Base-by-base conservation (phyloP, 2,888 invertebrate genomes). In the Sipunculus nudus region DNA sequence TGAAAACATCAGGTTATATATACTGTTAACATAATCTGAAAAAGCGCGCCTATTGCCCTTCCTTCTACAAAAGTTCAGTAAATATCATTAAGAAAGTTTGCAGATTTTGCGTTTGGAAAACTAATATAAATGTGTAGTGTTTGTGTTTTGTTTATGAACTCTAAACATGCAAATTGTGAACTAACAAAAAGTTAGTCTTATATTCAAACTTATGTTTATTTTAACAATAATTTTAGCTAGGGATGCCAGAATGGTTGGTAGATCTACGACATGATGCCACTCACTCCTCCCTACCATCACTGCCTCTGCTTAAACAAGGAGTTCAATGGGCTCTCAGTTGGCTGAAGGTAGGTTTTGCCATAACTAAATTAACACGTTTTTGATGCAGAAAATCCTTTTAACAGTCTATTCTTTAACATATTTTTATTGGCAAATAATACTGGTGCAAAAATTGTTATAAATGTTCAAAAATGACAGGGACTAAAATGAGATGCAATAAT, bases 221-320 rank as follows among this genome's bases (percentile, higher is more conserved):
- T 86, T 47, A 31, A 29, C n/a, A 8, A 48, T 28, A 26, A 6
- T 26, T 47, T 47, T 86, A 88, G 79, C 82, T 89, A 59, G 89
- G 89, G 41, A 87, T 93, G 40, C 93, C 93, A 0, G 88, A 89
- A 62, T 93, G 92, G 92, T 87, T 94, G 58, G 89, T 93, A 5
- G 88, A 90, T 67, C 80, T 93, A 53, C 86, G 93, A 53, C 92
- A 94, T 79, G 89, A 91, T 66, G 88, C 90, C 39, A 90, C 92
- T 29, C 93, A 94, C 78, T 87, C 89, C 66, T 86, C 86, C 63
- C 81, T 91, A 31, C 92, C 92, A 19, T 87, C 89, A 0, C 79
- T 90, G 29, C 84, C 85, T 43, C 82, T 89, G 50, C 83, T 93
- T 3, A 85, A 89, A 77, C 86, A 88, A 68, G 92, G 90, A 2